phyloP scores from a whole-genome alignment of 1,140 invertebrate species.

The Drosophila parabipectinata region DNA sequence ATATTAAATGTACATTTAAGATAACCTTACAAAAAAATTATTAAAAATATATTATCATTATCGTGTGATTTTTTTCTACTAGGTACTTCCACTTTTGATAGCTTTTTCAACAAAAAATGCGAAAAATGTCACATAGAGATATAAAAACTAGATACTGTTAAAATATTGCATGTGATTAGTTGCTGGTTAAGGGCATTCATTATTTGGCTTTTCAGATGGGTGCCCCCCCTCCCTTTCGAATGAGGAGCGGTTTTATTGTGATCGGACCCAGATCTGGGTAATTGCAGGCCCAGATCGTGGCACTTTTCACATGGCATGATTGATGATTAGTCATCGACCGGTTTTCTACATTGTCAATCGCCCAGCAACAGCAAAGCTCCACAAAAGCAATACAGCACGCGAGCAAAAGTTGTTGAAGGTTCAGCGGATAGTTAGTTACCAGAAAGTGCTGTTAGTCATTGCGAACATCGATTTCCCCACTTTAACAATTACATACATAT shows the following conservation, averaged over 20 bases:
- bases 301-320: conserved; percentile 75
- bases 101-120: neutral
- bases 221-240: conserved; percentile 7
- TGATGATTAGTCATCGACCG: conserved; percentile 80
- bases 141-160: neutral
- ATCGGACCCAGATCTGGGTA: conserved; percentile 58
- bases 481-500: neutral
- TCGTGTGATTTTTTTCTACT: neutral
- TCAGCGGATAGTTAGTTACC: conserved; percentile 31
- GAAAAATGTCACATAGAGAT: neutral
- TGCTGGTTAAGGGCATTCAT: neutral
- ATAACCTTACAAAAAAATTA: neutral
- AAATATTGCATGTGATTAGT: neutral
- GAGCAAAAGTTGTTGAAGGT: conserved; percentile 33
- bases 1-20: neutral
- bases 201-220: neutral
- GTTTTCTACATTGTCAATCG: conserved; percentile 35
- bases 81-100: no score
- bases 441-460: conserved; percentile 43
- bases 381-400: conserved; percentile 29
- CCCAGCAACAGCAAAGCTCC: conserved; percentile 36
- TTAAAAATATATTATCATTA: neutral
- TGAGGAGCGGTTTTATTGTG: conserved; percentile 22
- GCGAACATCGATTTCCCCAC: conserved; percentile 3
- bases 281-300: conserved; percentile 58